Base-by-base conservation (phyloP, 2,113 vertebrate genomes). In the Laticauda colubrina region DNA sequence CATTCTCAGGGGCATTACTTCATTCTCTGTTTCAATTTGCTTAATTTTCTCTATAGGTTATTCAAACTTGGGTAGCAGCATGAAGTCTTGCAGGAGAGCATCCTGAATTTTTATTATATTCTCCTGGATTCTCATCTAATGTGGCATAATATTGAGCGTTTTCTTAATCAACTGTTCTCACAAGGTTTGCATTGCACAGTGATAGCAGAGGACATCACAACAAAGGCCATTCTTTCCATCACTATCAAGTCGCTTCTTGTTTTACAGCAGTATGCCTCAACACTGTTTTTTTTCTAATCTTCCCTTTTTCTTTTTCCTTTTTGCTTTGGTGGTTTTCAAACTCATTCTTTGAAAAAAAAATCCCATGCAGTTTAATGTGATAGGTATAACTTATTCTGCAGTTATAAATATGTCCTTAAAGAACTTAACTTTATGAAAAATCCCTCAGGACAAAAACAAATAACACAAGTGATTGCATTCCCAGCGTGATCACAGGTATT, bases 11-110 rank as follows among this genome's bases (percentile, higher is more conserved):
- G 92, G 95, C 91, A 96, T 96, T 97, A 97, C 97, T 97, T 95
- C 39, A 0, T 95, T 96, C 96, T 97, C 91, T 96, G 95, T 97
- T 97, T 97, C 96, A 97, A 95, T 95, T 96, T 96, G 64, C 95
- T 95, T 97, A 97, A 98, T 98, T 98, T 96, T 97, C 90, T 95
- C 96, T 95, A 95, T 94, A 34, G 92, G 97, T 97, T 94, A 88
- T 94, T 96, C 29, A 39, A 87, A 93, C 92, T 89, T 93, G 95
- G 92, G 94, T 95, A 94, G 94, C 94, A 39, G 55, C 87, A 88
- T 91, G 89, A 92, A 95, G 96, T 93, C 95, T 91, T 87, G 24
- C 39, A 94, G 85, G 92, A 87, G 51, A 86, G 91, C 93, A 81
- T 34, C 92, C 93, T 91, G 90, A 96, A 96, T 94, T 95, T 94